Base-by-base conservation (phyloP, 2,113 vertebrate species). In the Deroptyus accipitrinus region DNA sequence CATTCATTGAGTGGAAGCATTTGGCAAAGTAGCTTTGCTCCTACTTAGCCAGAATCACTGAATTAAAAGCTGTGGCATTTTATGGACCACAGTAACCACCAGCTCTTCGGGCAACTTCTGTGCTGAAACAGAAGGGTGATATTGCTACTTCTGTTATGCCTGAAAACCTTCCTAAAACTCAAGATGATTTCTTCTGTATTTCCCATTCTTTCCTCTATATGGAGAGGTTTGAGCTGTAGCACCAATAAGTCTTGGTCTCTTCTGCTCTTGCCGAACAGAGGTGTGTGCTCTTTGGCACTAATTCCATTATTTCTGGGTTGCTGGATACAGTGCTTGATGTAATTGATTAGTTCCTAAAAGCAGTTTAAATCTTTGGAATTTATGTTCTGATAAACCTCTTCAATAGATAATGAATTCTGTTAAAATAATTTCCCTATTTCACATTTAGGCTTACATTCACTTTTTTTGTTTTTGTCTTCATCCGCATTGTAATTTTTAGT, bases 341-440 rank as follows among this genome's bases (percentile, higher is more conserved):
- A 59, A 75, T 8, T 46, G 46, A 51, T 92, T 54, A 39, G 74
- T 42, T 86, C n/a, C 72, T 72, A 51, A 51, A 83, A 73, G 8
- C 30, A 69, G 51, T 91, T 94, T 82, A 37, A 31, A 91, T 88
- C 90, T 95, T 90, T 49, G 72, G 28, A 62, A 69, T 92, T 63
- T 90, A 62, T 97, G 69, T 88, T 92, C 75, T 79, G 84, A 79
- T 82, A 81, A 94, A 44, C 39, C 31, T 89, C 83, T 54, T 41
- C 9, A 70, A 44, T 8, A 73, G 49, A 69, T 52, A 74, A 10
- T 75, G 42, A 66, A 37, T 95, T 92, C 62, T 86, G 13, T 51
- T 72, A 12, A 77, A 95, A 35, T 91, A 79, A 57, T 83, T 85
- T 78, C 20, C 49, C 35, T 51, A 11, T 64, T 96, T 94, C 41